Evolutionary conservation across 2,888 invertebrate species (phyloP).

Genomic region (Polydrusus tereticollis): DNA sequence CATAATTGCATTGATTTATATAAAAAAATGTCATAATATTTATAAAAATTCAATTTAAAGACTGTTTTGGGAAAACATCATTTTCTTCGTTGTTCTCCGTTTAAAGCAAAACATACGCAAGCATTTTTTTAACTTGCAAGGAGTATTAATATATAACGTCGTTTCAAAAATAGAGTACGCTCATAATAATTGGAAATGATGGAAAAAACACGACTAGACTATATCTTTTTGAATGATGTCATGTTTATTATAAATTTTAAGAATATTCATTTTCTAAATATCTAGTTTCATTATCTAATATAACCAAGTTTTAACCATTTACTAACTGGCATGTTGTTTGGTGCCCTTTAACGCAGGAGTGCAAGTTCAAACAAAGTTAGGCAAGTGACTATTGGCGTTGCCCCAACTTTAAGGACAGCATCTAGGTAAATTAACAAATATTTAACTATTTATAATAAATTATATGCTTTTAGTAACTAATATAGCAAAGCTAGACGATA

Average conservation of each 20-base stretch:
- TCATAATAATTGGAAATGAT: no score
- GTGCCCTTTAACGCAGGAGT: constrained; percentile 62
- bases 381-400: constrained; percentile 66
- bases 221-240: no score
- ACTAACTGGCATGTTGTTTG: constrained; percentile 63
- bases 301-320: constrained; percentile 19
- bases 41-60: no score
- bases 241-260: neutral
- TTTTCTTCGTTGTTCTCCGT: no score
- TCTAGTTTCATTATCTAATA: neutral
- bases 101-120: no score
- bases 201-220: no score
- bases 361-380: constrained; percentile 65
- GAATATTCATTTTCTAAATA: neutral
- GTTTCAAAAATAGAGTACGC: no score
- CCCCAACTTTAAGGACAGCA: constrained; percentile 66
- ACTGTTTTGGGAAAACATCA: no score
- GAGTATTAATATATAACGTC: no score
- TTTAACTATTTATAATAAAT: constrained; percentile 45
- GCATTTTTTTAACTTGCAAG: no score
- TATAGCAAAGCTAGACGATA: neutral
- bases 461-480: constrained; percentile 25
- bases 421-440: constrained; percentile 65
- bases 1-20: no score
- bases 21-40: no score